These are phyloP conservation scores for Chromoteleia sp. DNA, from an alignment of 2,888 invertebrate genomes.

Conservation along the genomic window DNA sequence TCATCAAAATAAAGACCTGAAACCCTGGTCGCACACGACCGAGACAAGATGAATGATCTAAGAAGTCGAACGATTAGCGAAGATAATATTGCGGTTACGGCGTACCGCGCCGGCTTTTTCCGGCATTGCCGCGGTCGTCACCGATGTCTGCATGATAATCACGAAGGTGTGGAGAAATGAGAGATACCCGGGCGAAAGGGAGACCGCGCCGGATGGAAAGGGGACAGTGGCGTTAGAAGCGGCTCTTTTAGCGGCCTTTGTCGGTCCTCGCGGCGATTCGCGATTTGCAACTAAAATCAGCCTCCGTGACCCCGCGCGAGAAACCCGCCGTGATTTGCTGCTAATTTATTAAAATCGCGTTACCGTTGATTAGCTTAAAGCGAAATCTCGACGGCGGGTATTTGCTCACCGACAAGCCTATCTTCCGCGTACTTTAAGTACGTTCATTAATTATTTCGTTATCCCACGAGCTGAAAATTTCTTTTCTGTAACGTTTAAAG, in stretches of 20 bases:
- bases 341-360: constrained; percentile 82
- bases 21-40: constrained; percentile 42
- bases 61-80: constrained; percentile 76
- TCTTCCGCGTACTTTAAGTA: no score
- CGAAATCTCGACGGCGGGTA: constrained; percentile 55
- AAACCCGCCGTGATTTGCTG: constrained; percentile 79
- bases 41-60: constrained; percentile 57
- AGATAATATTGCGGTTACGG: constrained; percentile 77
- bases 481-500: no score
- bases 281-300: constrained; percentile 85
- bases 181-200: constrained; percentile 74
- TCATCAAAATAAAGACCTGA: constrained; percentile 52
- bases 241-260: constrained; percentile 74
- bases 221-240: constrained; percentile 72
- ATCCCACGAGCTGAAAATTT: no score
- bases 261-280: constrained; percentile 83
- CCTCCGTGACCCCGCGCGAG: constrained; percentile 76
- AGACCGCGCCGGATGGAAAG: constrained; percentile 52
- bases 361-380: constrained; percentile 67
- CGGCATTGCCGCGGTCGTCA: constrained; percentile 79
- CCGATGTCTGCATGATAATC: constrained; percentile 84
- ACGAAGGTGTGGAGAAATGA: constrained; percentile 82
- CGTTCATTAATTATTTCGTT: constrained; percentile 3
- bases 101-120: constrained; percentile 79
- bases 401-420: neutral